phyloP scores from a whole-genome alignment of 2,797 vertebrate species.

The Takifugu ocellatus region DNA sequence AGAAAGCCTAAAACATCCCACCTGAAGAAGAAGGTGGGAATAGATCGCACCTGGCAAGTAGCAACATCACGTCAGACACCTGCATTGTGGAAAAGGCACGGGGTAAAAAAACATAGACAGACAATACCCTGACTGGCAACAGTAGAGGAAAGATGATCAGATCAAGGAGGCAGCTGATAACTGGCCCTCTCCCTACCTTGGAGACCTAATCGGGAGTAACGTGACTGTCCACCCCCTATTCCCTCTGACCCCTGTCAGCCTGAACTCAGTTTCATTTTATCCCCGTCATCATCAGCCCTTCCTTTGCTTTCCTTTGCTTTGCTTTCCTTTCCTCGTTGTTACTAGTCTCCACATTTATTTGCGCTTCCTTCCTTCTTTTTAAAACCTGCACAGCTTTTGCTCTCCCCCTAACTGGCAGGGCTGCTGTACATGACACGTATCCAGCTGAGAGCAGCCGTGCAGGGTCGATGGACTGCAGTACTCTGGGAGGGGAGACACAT shows the following conservation, averaged over 20 bases:
- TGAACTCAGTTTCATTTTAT: slow-evolving; percentile 18
- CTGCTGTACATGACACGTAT: slow-evolving; percentile 70
- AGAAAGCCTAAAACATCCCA: slow-evolving; percentile 32
- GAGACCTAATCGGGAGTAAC: slow-evolving; percentile 45
- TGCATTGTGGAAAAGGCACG: slow-evolving; percentile 26
- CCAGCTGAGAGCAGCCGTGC: slow-evolving; percentile 69
- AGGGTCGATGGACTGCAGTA: slow-evolving; percentile 68
- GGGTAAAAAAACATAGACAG: slow-evolving; percentile 25
- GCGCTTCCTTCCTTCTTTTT: slow-evolving; percentile 41
- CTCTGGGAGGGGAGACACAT: slow-evolving; percentile 37
- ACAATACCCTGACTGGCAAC: slow-evolving; percentile 21
- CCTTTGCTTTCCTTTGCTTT: slow-evolving; percentile 1
- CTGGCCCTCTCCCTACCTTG: slow-evolving; percentile 25
- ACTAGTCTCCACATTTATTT: slow-evolving; percentile 46
- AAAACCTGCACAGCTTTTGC: slow-evolving; percentile 27
- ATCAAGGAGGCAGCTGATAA: slow-evolving; percentile 21
- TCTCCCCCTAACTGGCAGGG: slow-evolving; percentile 60
- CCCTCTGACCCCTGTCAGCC: slow-evolving; percentile 46
- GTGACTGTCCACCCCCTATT: slow-evolving; percentile 55
- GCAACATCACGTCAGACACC: slow-evolving; percentile 58
- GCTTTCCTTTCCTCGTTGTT: slow-evolving; percentile 11
- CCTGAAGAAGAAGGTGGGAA: slow-evolving; percentile 43
- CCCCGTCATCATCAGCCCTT: slow-evolving; percentile 6
- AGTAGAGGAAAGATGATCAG: slow-evolving; percentile 18
- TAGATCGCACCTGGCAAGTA: slow-evolving; percentile 52